Base-by-base conservation (phyloP, 35 echinoderm and acorn worm genomes). In the Diadema setosum region DNA sequence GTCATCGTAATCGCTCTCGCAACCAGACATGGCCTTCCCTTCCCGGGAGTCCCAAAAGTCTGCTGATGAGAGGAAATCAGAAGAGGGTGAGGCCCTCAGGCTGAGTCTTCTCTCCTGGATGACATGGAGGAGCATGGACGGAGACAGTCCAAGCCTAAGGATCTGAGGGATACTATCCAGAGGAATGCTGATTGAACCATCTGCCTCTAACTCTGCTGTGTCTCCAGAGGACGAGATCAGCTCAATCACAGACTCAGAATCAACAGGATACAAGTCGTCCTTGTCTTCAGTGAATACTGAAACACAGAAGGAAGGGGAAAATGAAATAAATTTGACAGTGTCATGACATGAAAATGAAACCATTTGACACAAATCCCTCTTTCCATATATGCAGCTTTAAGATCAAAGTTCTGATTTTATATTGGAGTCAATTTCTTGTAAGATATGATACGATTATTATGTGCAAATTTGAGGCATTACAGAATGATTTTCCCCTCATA, bases 161-260 rank as follows among this genome's bases (percentile, higher is more conserved):
- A 96, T 64, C 2, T 49, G 83, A 1, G 45, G 21, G 25, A 96
- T 81, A 31, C 87, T 85, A 32, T 64, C 43, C 25, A 96, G 46
- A 34, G 84, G 90, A 56, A 96, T 84, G 46, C 85, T 91, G 39
- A 82, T 78, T 39, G 84, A 88, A 36, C 94, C 94, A 81, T 96
- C 89, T 42, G 81, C 84, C 17, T 86, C 94, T 45, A 96, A 37
- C 18, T 91, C 84, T 18, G 70, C 27, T 16, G 60, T 45, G 1
- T 88, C 82, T 23, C 11, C 67, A 83, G 84, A 70, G 31, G 74
- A 23, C 30, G 80, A 49, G 52, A 96, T 70, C 24, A 67, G 86
- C 39, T 80, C 46, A 18, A 91, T 15, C n/a, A 91, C 70, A 42
- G 94, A 42, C 75, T 96, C 94, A 5, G 60, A 82, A 46, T 78